Percentiles rank a stretch among this genome's conserved stretches.
phyloP scores from a whole-genome alignment of 2,797 vertebrate genomes.

The Epinephelus coioides region DNA sequence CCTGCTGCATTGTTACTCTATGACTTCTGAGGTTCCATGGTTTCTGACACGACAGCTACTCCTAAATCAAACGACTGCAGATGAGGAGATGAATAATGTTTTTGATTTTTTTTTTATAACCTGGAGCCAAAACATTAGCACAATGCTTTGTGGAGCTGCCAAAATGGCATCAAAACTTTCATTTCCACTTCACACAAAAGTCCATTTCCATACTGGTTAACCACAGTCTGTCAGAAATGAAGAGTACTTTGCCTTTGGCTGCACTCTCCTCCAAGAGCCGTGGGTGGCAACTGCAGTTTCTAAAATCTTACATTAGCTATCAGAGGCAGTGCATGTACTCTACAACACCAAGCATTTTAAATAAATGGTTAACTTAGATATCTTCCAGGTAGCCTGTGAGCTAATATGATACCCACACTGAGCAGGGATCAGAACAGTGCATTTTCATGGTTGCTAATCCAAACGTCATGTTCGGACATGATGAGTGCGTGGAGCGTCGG shows the following conservation, averaged over 20 bases:
- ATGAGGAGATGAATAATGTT: slow-evolving; percentile 32
- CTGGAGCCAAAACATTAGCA: slow-evolving; percentile 36
- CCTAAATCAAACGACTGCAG: slow-evolving; percentile 48
- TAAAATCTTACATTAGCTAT: slow-evolving; percentile 36
- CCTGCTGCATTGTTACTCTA: slow-evolving; percentile 28
- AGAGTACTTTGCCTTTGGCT: slow-evolving; percentile 44
- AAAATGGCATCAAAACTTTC: slow-evolving; percentile 36
- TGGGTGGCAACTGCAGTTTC: slow-evolving; percentile 28
- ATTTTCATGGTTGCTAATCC: slow-evolving; percentile 78
- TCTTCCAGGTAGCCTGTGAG: slow-evolving; percentile 26
- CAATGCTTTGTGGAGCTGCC: slow-evolving; percentile 50
- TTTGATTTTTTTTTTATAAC: slow-evolving; percentile 14
- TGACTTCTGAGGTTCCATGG: slow-evolving; percentile 22
- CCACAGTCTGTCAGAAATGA: slow-evolving; percentile 34
- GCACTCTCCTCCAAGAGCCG: slow-evolving; percentile 33
- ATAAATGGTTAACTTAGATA: slow-evolving; percentile 45
- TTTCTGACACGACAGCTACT: slow-evolving; percentile 59
- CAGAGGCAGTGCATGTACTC: slow-evolving; percentile 31
- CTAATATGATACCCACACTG: slow-evolving; percentile 59
- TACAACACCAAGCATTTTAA: slow-evolving; percentile 43
- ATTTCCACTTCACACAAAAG: slow-evolving; percentile 49
- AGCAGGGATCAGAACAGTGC: slow-evolving; percentile 80
- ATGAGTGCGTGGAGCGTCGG: slow-evolving; percentile 36
- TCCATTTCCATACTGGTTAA: slow-evolving; percentile 49
- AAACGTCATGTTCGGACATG: slow-evolving; percentile 53